Conservation (phyloP, 2,797 vertebrate species). For the Tympanoctomys barrerae region DNA sequence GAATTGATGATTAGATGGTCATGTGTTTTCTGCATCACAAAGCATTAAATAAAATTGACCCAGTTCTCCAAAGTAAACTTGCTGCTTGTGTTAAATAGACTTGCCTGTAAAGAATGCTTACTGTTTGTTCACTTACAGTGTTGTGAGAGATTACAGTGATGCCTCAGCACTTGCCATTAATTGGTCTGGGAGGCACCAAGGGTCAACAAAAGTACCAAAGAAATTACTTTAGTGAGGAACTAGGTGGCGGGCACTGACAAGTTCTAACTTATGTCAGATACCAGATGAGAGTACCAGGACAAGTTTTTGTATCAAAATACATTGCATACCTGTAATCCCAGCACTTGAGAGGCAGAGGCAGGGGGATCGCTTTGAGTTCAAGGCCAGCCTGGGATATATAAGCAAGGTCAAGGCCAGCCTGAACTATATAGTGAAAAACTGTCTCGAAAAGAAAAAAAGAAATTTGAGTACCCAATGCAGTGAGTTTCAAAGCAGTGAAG, state of each 20-base stretch:
- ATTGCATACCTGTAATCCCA: neutral
- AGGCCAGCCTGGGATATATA: neutral
- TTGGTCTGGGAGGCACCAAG: neutral
- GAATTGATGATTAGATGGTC: neutral
- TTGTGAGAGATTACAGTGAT: conserved; percentile 59
- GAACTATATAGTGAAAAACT: neutral
- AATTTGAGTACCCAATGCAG: neutral
- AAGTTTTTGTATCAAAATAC: neutral
- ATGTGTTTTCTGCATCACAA: neutral
- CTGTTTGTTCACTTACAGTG: conserved; percentile 77
- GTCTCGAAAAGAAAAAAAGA: neutral
- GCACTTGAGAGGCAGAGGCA: neutral
- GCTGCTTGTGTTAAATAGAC: neutral
- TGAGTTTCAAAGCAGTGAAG: neutral
- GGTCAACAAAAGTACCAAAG: neutral
- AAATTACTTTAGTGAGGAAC: neutral
- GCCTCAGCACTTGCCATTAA: neutral
- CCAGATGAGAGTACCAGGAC: neutral
- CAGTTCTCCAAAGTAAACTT: conserved; percentile 33
- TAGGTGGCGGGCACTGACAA: neutral
- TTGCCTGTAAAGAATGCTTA: conserved; percentile 46
- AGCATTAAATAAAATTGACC: conserved; percentile 38
- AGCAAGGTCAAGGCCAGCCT: neutral
- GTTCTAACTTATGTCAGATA: neutral
- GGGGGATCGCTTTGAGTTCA: neutral